These are phyloP conservation scores for Cylindroiulus punctatus DNA, from an alignment of 2,888 invertebrate genomes.

Conservation along the genomic window DNA sequence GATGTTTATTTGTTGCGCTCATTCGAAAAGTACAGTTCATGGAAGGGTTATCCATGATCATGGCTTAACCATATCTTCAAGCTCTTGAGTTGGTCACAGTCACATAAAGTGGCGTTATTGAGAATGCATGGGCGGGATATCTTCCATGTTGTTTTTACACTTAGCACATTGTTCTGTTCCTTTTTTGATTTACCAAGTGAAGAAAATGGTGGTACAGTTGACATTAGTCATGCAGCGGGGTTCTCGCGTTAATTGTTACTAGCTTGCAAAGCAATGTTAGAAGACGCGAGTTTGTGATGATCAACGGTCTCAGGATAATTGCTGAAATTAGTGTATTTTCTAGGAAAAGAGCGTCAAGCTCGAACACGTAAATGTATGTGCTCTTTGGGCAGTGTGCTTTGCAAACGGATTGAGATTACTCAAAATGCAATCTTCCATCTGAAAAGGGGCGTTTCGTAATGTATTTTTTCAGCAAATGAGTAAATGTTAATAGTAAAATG, in stretches of 20 bases:
- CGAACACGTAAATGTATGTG: neutral
- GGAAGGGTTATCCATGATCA: neutral
- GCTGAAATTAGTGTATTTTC: neutral
- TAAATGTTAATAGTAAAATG: neutral
- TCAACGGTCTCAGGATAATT: neutral
- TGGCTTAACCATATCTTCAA: neutral
- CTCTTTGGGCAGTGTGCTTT: neutral
- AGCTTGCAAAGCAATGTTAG: neutral
- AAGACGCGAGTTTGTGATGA: neutral
- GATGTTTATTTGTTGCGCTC: slow-evolving; percentile 10
- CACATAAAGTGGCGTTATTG: neutral
- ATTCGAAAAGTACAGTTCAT: neutral
- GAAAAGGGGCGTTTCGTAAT: neutral
- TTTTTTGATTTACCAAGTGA: neutral
- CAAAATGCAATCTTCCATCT: slow-evolving; percentile 33
- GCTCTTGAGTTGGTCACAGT: neutral
- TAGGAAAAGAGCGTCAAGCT: neutral
- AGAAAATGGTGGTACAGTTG: neutral
- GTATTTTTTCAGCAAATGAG: neutral
- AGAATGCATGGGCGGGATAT: neutral
- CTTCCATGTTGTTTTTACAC: neutral
- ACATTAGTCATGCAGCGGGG: neutral
- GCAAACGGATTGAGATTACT: slow-evolving; percentile 1
- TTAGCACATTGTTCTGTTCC: neutral
- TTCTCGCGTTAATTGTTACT: neutral